A percentile compares a stretch with the other conserved stretches of the same genome.
Evolutionary conservation across 2,888 invertebrate species (phyloP).

Genomic region (Noctua janthina): DNA sequence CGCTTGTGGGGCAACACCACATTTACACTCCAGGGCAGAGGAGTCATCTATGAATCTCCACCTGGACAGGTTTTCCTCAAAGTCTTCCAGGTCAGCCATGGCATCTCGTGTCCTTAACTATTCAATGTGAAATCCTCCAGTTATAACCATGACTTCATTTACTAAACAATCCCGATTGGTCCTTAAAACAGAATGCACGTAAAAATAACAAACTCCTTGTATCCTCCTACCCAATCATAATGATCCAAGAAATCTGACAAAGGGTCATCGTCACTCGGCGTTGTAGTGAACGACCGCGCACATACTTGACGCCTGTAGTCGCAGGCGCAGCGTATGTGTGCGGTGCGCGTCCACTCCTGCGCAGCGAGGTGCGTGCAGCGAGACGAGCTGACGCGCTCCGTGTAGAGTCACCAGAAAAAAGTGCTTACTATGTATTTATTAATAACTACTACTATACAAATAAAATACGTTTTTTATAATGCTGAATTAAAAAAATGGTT

Average conservation of each 20-base stretch:
- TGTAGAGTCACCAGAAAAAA: slow-evolving; percentile 25
- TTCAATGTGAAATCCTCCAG: neutral
- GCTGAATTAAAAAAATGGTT: neutral
- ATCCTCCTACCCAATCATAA: slow-evolving; percentile 48
- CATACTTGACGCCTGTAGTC: slow-evolving; percentile 16
- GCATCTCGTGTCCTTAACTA: neutral
- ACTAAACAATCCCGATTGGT: neutral
- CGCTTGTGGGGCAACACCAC: too few species aligned
- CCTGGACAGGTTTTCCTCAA: too few species aligned
- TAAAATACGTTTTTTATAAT: neutral
- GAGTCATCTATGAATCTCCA: too few species aligned
- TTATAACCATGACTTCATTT: neutral
- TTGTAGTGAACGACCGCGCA: slow-evolving; percentile 63
- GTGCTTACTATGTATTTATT: neutral
- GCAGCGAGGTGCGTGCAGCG: slow-evolving; percentile 58
- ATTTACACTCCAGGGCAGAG: too few species aligned
- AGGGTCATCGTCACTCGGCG: slow-evolving; percentile 63
- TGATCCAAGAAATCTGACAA: slow-evolving; percentile 59
- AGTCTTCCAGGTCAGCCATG: too few species aligned
- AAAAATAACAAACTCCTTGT: slow-evolving; percentile 31
- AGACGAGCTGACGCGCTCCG: slow-evolving; percentile 56
- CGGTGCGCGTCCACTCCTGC: slow-evolving; percentile 24
- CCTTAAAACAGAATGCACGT: neutral
- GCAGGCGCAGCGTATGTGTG: slow-evolving; percentile 23
- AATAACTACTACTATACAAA: neutral